Conservation (phyloP, 2,113 vertebrate genomes). For the Nannospalax galili region DNA sequence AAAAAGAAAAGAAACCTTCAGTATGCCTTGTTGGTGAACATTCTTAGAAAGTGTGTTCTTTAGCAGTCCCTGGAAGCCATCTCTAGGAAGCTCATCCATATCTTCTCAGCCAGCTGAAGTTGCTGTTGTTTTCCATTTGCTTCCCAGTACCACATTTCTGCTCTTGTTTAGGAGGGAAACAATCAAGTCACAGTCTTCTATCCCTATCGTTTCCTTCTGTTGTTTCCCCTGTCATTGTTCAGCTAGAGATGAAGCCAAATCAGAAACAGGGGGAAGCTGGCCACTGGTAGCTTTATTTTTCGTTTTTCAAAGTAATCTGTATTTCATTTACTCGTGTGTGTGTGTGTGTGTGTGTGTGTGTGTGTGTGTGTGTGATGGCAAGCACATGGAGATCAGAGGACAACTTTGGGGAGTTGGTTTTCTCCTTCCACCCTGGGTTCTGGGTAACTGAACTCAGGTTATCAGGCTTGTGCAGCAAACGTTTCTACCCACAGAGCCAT, state of each 20-base stretch:
- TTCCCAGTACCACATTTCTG: background rate
- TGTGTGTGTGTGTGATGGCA: background rate
- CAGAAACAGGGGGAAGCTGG: background rate
- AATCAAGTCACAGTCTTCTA: background rate
- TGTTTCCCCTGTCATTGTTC: background rate
- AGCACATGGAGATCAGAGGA: background rate
- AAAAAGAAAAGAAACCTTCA: background rate
- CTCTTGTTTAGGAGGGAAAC: background rate
- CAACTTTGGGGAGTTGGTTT: background rate
- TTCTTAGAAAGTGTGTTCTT: constrained; percentile 61
- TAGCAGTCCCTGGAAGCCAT: background rate
- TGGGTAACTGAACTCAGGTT: background rate
- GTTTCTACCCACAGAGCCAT: background rate
- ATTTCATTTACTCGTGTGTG: background rate
- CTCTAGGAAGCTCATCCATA: background rate
- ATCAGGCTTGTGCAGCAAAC: background rate
- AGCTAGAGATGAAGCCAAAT: background rate
- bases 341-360: background rate
- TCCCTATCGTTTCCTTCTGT: background rate
- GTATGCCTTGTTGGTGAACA: constrained; percentile 33
- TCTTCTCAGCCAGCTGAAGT: background rate
- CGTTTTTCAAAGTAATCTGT: background rate
- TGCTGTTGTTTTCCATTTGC: background rate
- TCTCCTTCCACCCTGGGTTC: background rate
- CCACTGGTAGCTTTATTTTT: background rate